Evolutionary conservation across 2,888 invertebrate species (phyloP), one percentile per base, ranked within the genome.

Genomic region (Drosophila mulleri): DNA sequence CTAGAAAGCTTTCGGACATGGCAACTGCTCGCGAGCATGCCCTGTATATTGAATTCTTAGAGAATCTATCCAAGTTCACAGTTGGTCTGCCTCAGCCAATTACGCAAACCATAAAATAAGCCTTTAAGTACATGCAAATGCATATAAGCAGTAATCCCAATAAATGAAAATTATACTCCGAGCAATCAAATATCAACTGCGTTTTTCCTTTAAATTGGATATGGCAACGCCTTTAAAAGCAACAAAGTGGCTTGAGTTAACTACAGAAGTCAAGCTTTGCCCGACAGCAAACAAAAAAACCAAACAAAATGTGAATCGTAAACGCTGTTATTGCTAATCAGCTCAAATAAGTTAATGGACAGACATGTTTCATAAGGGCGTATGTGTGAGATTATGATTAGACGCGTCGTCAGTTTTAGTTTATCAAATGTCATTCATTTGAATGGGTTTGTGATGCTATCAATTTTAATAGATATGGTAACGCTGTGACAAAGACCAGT

Each of bases 11-110:
- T 0, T 82, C 82, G 1, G 78, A 82, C 14, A 45, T 80, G 66
- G 78, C 82, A 23, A 80, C 82, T 11, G 56, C 61, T 2, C 82
- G 73, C 16, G 82, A 82, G 18, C 82, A 82, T 50, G 57, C 62
- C 12, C 29, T 75, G n/a, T 82, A 82, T 9, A 73, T 82, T 16
- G 72, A 73, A 9, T 82, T 82, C 18, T 54, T 82, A 50, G 78
- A 82, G 44, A 82, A 71, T 37, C 47, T 82, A 8, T 72, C 77
- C 2, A 78, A 73, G 75, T 75, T 80, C 20, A 61, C 66, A 23
- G 23, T 67, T 14, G 78, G 72, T 12, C 8, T 66, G 45, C 77
- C 78, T 4, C 44, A 62, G 23, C 45, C 67, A 42, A 59, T 78
- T 9, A 56, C 53, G 16, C 45, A 66, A 23, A 14, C 26, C 11